Conservation (phyloP, 2,888 invertebrate genomes). For the Thymelicus acteon region DNA sequence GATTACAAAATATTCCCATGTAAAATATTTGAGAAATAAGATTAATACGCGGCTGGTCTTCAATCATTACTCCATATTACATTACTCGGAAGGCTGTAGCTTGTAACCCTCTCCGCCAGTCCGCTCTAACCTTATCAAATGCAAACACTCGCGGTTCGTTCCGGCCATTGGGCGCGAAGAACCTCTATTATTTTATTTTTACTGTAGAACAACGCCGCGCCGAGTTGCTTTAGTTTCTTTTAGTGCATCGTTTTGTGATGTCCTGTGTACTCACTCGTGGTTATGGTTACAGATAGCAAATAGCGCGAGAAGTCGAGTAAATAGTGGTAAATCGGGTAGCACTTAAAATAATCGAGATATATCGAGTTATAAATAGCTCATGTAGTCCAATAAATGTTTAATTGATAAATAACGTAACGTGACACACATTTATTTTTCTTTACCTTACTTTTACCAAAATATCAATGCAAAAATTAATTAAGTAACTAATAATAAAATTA, state of each 20-base stretch:
- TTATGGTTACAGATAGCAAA: slow-evolving; percentile 34
- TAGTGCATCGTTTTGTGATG: slow-evolving; percentile 37
- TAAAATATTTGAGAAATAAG: neutral
- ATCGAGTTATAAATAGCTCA: too few relatives aligned
- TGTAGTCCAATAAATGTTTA: too few relatives aligned
- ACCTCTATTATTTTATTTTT: slow-evolving; percentile 74
- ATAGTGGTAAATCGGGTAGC: slow-evolving; percentile 23
- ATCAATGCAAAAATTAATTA: too few relatives aligned
- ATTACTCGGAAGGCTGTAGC: slow-evolving; percentile 5
- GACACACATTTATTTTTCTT: too few relatives aligned
- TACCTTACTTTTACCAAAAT: too few relatives aligned
- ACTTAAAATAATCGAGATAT: neutral
- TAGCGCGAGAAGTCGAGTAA: slow-evolving; percentile 20
- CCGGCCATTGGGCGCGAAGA: slow-evolving; percentile 75
- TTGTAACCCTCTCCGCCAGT: slow-evolving; percentile 23
- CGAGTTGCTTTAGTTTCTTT: slow-evolving; percentile 36
- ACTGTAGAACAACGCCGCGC: slow-evolving; percentile 42
- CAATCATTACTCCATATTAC: slow-evolving; percentile 14
- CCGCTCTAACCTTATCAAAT: slow-evolving; percentile 71
- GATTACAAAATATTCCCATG: too few relatives aligned
- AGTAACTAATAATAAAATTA: too few relatives aligned
- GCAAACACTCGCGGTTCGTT: slow-evolving; percentile 78
- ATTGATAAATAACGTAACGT: too few relatives aligned
- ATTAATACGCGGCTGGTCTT: neutral
- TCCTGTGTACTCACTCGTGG: slow-evolving; percentile 33